Conservation (phyloP, 2,797 vertebrate species). For the Phyllotis vaccarum region DNA sequence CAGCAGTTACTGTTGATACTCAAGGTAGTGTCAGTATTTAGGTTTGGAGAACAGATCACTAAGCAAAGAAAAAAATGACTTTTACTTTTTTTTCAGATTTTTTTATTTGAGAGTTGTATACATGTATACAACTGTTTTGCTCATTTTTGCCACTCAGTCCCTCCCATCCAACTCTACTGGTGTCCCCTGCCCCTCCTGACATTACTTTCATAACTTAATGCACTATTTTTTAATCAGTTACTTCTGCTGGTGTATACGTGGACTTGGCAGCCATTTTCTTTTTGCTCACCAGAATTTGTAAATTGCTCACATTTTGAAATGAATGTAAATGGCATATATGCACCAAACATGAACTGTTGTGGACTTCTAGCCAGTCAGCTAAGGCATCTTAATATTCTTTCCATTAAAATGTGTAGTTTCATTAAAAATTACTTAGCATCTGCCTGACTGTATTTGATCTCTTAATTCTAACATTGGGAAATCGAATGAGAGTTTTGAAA, state of each 20-base stretch:
- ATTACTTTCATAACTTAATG: background rate
- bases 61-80: constrained; percentile 20
- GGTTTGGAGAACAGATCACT: constrained; percentile 8
- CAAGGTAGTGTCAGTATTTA: background rate
- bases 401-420: background rate
- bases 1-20: constrained; percentile 64
- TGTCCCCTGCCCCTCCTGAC: rapidly evolving
- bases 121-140: background rate
- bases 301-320: constrained; percentile 50
- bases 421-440: constrained; percentile 2
- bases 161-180: too few relatives aligned
- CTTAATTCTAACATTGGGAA: background rate
- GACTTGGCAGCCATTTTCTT: background rate
- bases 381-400: constrained; percentile 3
- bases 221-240: background rate
- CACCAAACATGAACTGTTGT: constrained; percentile 8
- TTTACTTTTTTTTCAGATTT: background rate
- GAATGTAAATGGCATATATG: constrained; percentile 6
- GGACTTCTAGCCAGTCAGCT: background rate
- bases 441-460: background rate
- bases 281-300: background rate
- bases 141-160: background rate
- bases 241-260: too few relatives aligned
- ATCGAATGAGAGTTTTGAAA: constrained; percentile 35
- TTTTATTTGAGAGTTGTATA: background rate